These are phyloP conservation scores for Tor tambroides DNA, from an alignment of 2,113 vertebrate species.

Conservation along the genomic window DNA sequence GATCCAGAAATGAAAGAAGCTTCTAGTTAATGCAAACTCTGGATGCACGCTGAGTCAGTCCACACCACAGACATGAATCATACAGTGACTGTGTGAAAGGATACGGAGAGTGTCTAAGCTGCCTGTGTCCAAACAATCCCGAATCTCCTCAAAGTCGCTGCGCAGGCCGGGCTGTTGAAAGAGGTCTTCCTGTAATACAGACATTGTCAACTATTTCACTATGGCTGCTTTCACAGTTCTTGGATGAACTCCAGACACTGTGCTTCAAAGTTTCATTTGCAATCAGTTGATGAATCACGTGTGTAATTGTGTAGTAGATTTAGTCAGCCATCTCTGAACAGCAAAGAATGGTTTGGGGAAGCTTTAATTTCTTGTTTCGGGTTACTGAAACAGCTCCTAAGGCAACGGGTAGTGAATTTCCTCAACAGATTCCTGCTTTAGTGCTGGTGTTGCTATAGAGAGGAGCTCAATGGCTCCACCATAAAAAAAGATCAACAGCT, in stretches of 20 bases:
- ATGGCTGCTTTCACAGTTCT: not conserved
- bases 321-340: not conserved
- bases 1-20: not conserved
- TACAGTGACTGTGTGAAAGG: conserved; percentile 70
- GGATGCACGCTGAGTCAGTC: not conserved
- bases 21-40: not conserved
- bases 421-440: conserved; percentile 33
- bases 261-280: conserved; percentile 32
- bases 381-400: not conserved
- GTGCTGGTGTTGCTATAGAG: conserved; percentile 2
- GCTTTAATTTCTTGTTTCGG: not conserved
- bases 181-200: conserved; percentile 86
- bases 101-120: conserved; percentile 89
- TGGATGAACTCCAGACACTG: not conserved
- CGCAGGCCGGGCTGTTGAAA: conserved; percentile 96
- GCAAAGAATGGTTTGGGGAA: not conserved
- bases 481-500: conserved; percentile 13
- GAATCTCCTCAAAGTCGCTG: conserved; percentile 89
- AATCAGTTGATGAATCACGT: not conserved
- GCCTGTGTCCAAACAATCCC: conserved; percentile 92
- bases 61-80: not conserved
- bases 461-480: not conserved
- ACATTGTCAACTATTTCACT: not conserved
- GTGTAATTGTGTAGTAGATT: not conserved
- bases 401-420: not conserved